phyloP scores from a whole-genome alignment of 2,888 invertebrate species.

The Empis stercorea region DNA sequence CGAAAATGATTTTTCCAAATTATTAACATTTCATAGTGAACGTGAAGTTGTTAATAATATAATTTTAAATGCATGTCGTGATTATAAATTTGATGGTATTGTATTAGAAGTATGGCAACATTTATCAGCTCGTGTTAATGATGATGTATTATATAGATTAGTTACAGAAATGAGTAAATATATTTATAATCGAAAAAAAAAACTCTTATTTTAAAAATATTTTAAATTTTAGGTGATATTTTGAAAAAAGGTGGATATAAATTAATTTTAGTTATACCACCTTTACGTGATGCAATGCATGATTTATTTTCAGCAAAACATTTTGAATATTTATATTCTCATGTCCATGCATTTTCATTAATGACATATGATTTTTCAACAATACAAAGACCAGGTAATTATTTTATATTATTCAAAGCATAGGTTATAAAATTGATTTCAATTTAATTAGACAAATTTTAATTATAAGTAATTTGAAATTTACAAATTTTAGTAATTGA shows the following conservation, averaged over 20 bases:
- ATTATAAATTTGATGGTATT: conserved; percentile 75
- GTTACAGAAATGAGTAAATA: conserved; percentile 51
- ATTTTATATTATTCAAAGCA: too few relatives aligned
- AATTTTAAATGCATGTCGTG: conserved; percentile 55
- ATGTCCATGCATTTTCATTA: conserved; percentile 78
- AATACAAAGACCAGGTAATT: conserved; percentile 58
- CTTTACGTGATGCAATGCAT: conserved; percentile 41
- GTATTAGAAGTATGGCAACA: conserved; percentile 87
- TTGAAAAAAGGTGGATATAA: conserved; percentile 31
- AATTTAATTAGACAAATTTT: too few relatives aligned
- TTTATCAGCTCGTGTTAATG: conserved; percentile 51
- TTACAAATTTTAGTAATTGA: too few relatives aligned
- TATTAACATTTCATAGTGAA: conserved; percentile 56
- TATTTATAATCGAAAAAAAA: too few relatives aligned
- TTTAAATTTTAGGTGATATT: background rate
- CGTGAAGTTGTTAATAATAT: conserved; percentile 53
- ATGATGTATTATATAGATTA: conserved; percentile 45
- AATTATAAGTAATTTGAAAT: too few relatives aligned
- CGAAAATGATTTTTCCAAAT: conserved; percentile 53
- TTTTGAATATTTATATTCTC: conserved; percentile 61
- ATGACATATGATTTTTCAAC: conserved; percentile 94
- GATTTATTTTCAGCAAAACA: conserved; percentile 62
- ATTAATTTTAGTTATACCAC: conserved; percentile 68
- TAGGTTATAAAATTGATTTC: too few relatives aligned
- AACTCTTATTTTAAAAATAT: too few relatives aligned